Conservation (phyloP, 2,888 invertebrate genomes). For the Sialis fuliginosa region DNA sequence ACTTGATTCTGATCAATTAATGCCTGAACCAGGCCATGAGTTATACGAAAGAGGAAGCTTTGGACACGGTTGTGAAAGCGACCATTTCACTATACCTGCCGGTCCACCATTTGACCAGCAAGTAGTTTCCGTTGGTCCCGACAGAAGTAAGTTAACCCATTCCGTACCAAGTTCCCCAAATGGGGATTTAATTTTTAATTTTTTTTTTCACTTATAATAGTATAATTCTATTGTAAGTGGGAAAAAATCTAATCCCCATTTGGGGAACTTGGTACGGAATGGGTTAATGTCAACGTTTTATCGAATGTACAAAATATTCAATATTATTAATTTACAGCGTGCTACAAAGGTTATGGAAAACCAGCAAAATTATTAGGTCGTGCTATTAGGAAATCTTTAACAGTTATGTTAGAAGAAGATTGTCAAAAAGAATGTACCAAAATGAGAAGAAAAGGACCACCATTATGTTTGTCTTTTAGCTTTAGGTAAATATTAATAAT, state of each 20-base stretch:
- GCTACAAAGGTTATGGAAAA: slow-evolving; percentile 62
- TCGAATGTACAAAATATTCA: background rate
- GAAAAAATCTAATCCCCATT: no score
- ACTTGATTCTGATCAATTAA: slow-evolving; percentile 38
- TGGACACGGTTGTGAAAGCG: slow-evolving; percentile 64
- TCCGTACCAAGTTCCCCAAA: no score
- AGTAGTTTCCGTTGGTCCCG: slow-evolving; percentile 8
- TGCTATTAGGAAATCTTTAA: slow-evolving; percentile 45
- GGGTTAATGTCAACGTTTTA: no score
- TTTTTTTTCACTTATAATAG: no score
- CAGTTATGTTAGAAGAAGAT: slow-evolving; percentile 41
- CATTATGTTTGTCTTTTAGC: slow-evolving; percentile 62
- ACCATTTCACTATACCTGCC: slow-evolving; percentile 26
- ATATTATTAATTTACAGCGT: slow-evolving; percentile 32
- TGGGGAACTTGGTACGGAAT: no score
- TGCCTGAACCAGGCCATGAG: slow-evolving; percentile 48
- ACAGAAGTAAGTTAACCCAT: slow-evolving; percentile 10
- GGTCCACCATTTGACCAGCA: slow-evolving; percentile 13
- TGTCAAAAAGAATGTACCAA: slow-evolving; percentile 52
- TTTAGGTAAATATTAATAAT: slow-evolving; percentile 38
- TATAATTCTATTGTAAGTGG: no score
- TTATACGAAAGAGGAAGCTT: slow-evolving; percentile 66
- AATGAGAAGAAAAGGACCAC: slow-evolving; percentile 32
- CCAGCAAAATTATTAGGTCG: slow-evolving; percentile 49
- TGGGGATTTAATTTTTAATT: no score